A percentile compares a stretch with the other conserved stretches of the same genome.
Evolutionary conservation across 2,113 vertebrate species (phyloP).

Genomic region (Myotis yumanensis): DNA sequence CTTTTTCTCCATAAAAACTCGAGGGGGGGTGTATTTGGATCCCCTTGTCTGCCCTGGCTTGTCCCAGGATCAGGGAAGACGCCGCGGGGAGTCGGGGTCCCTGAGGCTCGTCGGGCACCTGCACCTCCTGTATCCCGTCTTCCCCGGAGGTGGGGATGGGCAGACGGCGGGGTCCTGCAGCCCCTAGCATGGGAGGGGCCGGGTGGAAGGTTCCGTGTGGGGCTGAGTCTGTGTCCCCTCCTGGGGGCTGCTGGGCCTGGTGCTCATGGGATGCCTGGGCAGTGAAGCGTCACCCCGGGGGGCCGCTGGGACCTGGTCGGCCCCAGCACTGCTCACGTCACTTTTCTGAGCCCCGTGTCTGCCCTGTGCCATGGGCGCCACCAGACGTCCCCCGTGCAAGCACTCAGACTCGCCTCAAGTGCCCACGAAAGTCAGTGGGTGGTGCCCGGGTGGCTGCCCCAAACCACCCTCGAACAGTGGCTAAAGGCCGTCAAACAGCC

Average conservation of each 20-base stretch:
- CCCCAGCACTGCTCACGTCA: neutral
- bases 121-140: neutral
- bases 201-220: rapidly evolving
- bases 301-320: neutral
- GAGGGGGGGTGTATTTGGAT: neutral
- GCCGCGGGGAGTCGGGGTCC: neutral
- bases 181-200: rapidly evolving
- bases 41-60: neutral
- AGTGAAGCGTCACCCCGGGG: rapidly evolving
- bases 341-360: neutral
- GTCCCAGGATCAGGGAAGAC: neutral
- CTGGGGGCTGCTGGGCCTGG: neutral
- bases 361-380: no score
- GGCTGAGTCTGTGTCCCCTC: neutral
- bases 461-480: neutral
- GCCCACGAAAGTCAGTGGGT: neutral
- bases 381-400: neutral
- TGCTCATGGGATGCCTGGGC: neutral
- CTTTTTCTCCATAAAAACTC: neutral
- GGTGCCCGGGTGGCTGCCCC: neutral
- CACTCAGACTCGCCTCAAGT: neutral
- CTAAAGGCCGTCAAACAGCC: no score
- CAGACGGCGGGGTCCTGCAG: no score
- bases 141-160: neutral
- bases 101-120: neutral